Conservation (phyloP, 2,113 vertebrate species). For the Irena cyanogastra region DNA sequence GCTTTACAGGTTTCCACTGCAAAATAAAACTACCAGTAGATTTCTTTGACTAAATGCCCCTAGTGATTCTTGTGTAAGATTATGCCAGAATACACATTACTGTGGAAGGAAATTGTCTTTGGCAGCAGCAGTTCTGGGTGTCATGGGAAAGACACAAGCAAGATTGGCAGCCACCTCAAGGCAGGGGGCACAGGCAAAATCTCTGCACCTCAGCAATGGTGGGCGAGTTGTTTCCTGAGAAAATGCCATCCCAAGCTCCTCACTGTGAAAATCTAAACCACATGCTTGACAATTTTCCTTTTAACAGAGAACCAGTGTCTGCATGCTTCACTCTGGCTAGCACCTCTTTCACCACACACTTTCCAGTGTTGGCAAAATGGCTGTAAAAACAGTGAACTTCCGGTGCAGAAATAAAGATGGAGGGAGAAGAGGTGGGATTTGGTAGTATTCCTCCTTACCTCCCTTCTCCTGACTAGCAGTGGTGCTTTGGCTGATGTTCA, state of each 20-base stretch:
- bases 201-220: background rate
- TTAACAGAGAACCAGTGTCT: accelerated
- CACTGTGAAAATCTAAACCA: background rate
- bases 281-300: background rate
- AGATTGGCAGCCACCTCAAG: background rate
- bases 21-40: background rate
- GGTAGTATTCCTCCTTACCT: background rate
- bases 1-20: background rate
- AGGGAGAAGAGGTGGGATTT: background rate
- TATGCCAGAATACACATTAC: background rate
- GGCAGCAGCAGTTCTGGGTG: background rate
- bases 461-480: background rate
- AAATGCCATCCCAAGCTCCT: background rate
- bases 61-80: background rate
- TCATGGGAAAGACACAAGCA: background rate
- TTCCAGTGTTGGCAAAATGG: background rate
- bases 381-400: background rate
- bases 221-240: background rate
- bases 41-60: background rate
- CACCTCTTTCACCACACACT: accelerated
- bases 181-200: background rate
- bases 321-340: background rate
- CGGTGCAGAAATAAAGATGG: background rate
- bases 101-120: background rate
- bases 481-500: background rate